These are phyloP conservation scores for Psittacula echo DNA, from an alignment of 2,797 vertebrate species.

Conservation along the genomic window DNA sequence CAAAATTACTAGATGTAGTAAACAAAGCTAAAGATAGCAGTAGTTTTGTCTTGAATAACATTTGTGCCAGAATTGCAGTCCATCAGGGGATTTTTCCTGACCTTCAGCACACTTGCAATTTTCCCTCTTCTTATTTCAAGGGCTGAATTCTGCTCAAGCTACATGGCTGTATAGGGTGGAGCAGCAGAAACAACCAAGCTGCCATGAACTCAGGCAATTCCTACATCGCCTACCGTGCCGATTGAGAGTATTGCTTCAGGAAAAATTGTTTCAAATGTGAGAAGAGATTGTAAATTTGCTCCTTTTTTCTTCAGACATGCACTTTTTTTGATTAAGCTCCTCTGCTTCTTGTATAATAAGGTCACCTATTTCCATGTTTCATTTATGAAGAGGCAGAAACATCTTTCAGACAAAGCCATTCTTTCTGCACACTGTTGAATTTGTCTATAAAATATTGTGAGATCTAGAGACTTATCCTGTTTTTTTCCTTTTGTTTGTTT, in stretches of 20 bases:
- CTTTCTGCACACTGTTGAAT: neutral
- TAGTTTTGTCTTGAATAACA: constrained; percentile 22
- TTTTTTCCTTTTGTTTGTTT: neutral
- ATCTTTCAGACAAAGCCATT: neutral
- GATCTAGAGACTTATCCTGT: accelerated
- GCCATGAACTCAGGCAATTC: neutral
- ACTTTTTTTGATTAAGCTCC: neutral
- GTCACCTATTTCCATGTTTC: neutral
- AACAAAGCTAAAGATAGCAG: constrained; percentile 13
- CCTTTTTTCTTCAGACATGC: constrained; percentile 11
- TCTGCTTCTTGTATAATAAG: neutral
- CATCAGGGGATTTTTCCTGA: neutral
- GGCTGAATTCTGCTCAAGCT: neutral
- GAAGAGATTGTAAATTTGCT: constrained; percentile 16
- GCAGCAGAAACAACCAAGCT: constrained; percentile 31
- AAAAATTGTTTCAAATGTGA: neutral
- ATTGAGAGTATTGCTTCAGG: constrained; percentile 1
- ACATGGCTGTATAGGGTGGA: neutral
- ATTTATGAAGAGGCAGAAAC: neutral
- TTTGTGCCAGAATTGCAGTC: constrained; percentile 49
- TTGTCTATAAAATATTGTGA: neutral
- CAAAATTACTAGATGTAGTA: constrained; percentile 4
- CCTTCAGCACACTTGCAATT: neutral
- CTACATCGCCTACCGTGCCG: neutral
- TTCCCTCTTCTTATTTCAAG: constrained; percentile 19